Evolutionary conservation across 2,888 invertebrate species (phyloP), one percentile per base, ranked within the genome.

Genomic region (Mesodorylaimus sp.): DNA sequence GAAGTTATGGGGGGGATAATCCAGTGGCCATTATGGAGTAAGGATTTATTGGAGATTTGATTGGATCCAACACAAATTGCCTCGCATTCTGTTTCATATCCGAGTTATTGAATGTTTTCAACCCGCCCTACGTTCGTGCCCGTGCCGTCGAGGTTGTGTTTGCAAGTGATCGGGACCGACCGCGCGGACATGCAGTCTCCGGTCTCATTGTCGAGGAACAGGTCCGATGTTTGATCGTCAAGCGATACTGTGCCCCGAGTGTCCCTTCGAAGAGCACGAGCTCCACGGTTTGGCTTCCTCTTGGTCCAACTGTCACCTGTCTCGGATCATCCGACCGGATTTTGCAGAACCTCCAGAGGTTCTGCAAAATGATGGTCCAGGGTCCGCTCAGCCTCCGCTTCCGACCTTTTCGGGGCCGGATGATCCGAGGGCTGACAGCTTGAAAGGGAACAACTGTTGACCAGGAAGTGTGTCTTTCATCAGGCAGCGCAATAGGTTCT

Each of bases 1-100:
- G 47, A 81, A 81, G 65, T 66, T 81, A n/a, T 62, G 69, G 41
- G 79, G n/a, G 80, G 21, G 70, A 66, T 2, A 77, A 79, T 64
- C 77, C 80, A 1, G 68, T 73, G n/a, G n/a, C n/a, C n/a, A n/a
- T n/a, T n/a, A n/a, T n/a, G n/a, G n/a, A n/a, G n/a, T n/a, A n/a
- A n/a, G n/a, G n/a, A n/a, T n/a, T n/a, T n/a, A n/a, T n/a, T n/a
- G n/a, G n/a, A n/a, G n/a, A n/a, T n/a, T n/a, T n/a, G n/a, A n/a
- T n/a, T n/a, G n/a, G n/a, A n/a, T n/a, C n/a, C n/a, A n/a, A n/a
- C n/a, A n/a, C n/a, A n/a, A n/a, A n/a, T n/a, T n/a, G n/a, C n/a
- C n/a, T n/a, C n/a, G n/a, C n/a, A n/a, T n/a, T n/a, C n/a, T n/a
- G n/a, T 41, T 41, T 10, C 23, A 41, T 21, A 5, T 7, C 21